Percentiles rank a stretch among this genome's conserved stretches.
These are phyloP conservation scores for Strigamia maritima DNA, from an alignment of 2,888 invertebrate genomes.

Conservation along the genomic window DNA sequence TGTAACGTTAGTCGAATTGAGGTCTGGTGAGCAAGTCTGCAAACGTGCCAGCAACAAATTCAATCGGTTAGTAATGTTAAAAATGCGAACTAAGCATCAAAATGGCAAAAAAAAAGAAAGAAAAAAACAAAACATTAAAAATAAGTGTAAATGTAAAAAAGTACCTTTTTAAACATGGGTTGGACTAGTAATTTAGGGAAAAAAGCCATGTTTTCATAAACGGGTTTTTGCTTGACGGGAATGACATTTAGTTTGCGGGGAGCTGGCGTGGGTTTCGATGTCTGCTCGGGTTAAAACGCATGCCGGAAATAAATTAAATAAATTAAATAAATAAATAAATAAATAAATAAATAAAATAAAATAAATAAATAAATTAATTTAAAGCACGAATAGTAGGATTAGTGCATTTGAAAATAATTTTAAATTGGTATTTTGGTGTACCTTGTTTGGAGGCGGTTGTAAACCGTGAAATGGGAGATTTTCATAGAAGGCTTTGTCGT, in stretches of 20 bases:
- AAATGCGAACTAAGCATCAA: not conserved
- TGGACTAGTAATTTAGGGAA: conserved; percentile 32
- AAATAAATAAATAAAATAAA: not conserved
- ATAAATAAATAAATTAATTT: not conserved
- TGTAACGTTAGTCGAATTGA: conserved; percentile 9
- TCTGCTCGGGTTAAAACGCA: not conserved
- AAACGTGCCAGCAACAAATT: not conserved
- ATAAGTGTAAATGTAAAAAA: too few species aligned
- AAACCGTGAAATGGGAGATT: conserved; percentile 93
- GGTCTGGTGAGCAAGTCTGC: conserved; percentile 24
- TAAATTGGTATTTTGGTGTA: conserved; percentile 50
- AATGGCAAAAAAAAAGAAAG: not conserved
- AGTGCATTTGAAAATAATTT: not conserved
- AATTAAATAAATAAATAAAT: not conserved
- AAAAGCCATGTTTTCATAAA: conserved; percentile 43
- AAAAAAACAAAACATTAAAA: not conserved
- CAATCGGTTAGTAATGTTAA: not conserved
- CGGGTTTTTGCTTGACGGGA: conserved; percentile 41
- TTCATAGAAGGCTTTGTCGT: conserved; percentile 81
- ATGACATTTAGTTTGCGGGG: conserved; percentile 40
- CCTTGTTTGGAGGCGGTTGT: conserved; percentile 91
- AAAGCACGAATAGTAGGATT: not conserved
- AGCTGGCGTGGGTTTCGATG: conserved; percentile 40
- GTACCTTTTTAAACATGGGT: conserved; percentile 32
- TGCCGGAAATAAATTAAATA: not conserved